These are phyloP conservation scores for Falco naumanni DNA, from an alignment of 2,797 vertebrate genomes.

Conservation along the genomic window DNA sequence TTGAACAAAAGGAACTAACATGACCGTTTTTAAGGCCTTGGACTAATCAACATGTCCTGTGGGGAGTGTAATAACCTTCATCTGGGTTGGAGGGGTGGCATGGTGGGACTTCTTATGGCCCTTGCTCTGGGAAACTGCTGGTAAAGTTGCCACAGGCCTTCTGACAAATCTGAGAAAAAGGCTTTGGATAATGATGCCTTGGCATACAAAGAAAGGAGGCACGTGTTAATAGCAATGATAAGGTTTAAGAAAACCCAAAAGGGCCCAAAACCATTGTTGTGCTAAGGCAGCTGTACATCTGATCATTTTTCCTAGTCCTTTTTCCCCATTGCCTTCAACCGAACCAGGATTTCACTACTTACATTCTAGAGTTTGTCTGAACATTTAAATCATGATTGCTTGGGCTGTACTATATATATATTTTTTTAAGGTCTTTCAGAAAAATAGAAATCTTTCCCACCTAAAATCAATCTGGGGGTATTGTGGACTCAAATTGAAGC, in stretches of 20 bases:
- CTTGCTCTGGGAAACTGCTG: background rate
- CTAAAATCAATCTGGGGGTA: background rate
- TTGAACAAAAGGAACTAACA: background rate
- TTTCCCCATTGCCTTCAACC: background rate
- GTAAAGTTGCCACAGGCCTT: background rate
- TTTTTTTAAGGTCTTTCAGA: too few species aligned
- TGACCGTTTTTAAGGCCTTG: background rate
- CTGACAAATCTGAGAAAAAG: background rate
- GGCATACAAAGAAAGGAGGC: background rate
- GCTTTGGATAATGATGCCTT: background rate
- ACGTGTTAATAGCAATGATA: background rate
- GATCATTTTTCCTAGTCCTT: background rate
- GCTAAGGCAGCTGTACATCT: background rate
- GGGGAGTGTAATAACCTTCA: rapidly evolving
- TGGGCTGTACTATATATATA: too few species aligned
- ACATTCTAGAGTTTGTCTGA: background rate
- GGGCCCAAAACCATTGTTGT: background rate
- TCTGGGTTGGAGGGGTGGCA: background rate
- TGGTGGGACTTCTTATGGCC: rapidly evolving
- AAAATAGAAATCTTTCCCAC: background rate
- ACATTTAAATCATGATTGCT: background rate
- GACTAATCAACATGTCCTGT: background rate
- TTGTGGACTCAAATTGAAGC: background rate
- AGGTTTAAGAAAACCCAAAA: too few species aligned
- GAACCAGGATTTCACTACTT: background rate